Evolutionary conservation across 2,797 vertebrate species (phyloP), one percentile per base, ranked within the genome.

Genomic region (Clamator glandarius): DNA sequence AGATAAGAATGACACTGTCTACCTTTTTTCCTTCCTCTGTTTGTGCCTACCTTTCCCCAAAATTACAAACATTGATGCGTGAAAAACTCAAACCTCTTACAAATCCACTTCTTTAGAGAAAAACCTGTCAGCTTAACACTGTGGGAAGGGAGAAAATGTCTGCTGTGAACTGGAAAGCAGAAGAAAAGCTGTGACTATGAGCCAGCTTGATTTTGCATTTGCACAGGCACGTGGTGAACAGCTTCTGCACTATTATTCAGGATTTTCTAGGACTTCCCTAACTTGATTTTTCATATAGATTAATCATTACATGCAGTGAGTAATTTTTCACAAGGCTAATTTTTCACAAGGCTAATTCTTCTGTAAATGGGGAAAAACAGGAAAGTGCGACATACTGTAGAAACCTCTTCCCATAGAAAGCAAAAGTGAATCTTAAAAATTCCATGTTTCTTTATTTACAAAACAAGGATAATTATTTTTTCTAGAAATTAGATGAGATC

Each of bases 401-500:
- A 78, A 92, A 76, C 63, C 86, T 58, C 46, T 50, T 91, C 85
- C 87, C 48, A 86, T 87, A 52, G 44, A 94, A 87, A 96, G 52
- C 36, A 88, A 91, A 97, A 93, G n/a, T 42, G 66, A 92, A 89
- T 87, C 52, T 93, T 94, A 84, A 95, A 93, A 89, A 66, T 81
- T 77, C 67, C 84, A 48, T 93, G 61, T 84, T 97, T 96, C 95
- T 98, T 97, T 98, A 31, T 92, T 97, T 81, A 92, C 97, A 97
- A 97, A 98, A 94, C 58, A 61, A 57, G 67, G 44, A 68, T 67
- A 23, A 31, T 57, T 86, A 36, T 50, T 82, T 94, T 96, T 78
- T 94, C 97, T 97, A 89, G 96, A 97, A 98, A 97, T 98, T 97
- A 98, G 96, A 96, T 98, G 97, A 98, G 96, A 96, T 98, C 98